Conservation (phyloP, 2,113 vertebrate genomes). For the Oophaga pumilio region DNA sequence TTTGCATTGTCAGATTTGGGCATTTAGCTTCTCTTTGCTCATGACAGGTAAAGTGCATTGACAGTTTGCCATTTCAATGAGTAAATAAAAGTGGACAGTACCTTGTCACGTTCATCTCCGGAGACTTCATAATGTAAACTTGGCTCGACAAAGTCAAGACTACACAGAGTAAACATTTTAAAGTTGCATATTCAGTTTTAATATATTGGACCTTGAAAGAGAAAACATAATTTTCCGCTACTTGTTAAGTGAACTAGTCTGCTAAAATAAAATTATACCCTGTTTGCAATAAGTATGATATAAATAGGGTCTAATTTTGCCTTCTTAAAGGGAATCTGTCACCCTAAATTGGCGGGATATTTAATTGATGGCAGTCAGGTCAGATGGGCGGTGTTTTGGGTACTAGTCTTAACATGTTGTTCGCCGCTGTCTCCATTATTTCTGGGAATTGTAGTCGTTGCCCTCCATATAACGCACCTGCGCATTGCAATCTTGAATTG, state of each 20-base stretch:
- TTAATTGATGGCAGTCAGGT: no score
- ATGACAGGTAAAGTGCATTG: constrained; percentile 53
- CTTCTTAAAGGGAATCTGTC: background rate
- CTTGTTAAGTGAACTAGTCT: background rate
- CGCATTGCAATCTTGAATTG: no score
- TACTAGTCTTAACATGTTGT: no score
- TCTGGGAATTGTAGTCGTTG: no score
- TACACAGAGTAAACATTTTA: constrained; percentile 9
- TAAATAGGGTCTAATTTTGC: background rate
- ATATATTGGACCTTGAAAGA: constrained; percentile 20
- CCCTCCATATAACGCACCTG: no score
- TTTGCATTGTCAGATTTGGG: constrained; percentile 43
- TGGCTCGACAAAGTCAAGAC: constrained; percentile 1
- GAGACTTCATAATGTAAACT: constrained; percentile 36
- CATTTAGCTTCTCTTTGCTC: background rate
- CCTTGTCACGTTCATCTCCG: constrained; percentile 32
- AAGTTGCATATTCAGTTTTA: constrained; percentile 5
- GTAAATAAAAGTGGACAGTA: constrained; percentile 51
- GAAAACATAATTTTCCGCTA: background rate
- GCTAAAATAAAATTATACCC: constrained; percentile 5
- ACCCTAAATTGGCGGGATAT: no score
- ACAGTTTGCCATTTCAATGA: constrained; percentile 57
- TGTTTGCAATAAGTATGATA: background rate
- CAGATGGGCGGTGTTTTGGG: no score
- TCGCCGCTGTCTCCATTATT: no score